Evolutionary conservation across 2,888 invertebrate species (phyloP), one percentile per base, ranked within the genome.

Genomic region (Cinara cedri): DNA sequence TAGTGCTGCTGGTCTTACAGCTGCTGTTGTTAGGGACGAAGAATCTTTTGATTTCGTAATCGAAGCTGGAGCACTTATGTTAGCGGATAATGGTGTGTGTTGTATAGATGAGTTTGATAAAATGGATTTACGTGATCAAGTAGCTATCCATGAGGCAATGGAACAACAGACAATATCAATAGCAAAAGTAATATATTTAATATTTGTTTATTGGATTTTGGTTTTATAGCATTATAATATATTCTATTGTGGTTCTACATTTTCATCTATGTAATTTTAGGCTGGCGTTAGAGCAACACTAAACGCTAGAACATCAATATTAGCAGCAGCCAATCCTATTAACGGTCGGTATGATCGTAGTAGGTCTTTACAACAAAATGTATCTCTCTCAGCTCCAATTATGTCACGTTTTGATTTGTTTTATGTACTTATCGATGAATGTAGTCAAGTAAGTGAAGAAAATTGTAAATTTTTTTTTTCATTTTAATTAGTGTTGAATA

Each of bases 41-140:
- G 99, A 99, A 86, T 95, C 97, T 0, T 93, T 93, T 82, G 98
- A 99, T 87, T 99, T 98, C 87, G 98, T 99, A 11, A 99, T 99
- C 82, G 99, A 99, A 88, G 99, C 98, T 10, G 99, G 98, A n/a
- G 99, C 99, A 0, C 87, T 99, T 46, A 98, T 99, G 98, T 88
- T 99, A 84, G 99, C 99, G 0, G 99, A 99, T 87, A 98, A 98
- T 85, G 97, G 98, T 8, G 94, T 98, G 66, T 98, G 98, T 84
- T 98, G 98, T 85, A 99, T 99, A 84, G 99, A 99, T 85, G 99
- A 99, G 87, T 99, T 99, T 87, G 99, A 99, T 86, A 99, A 99
- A 88, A 99, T 99, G 99, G 98, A 99, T 86, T 90, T 90, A 0
- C 90, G 91, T 68, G 99, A 99, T 89, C 98, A 99, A 86, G 97